Conservation (phyloP, 35 echinoderm and acorn worm species). For the Chiridota heheva region DNA sequence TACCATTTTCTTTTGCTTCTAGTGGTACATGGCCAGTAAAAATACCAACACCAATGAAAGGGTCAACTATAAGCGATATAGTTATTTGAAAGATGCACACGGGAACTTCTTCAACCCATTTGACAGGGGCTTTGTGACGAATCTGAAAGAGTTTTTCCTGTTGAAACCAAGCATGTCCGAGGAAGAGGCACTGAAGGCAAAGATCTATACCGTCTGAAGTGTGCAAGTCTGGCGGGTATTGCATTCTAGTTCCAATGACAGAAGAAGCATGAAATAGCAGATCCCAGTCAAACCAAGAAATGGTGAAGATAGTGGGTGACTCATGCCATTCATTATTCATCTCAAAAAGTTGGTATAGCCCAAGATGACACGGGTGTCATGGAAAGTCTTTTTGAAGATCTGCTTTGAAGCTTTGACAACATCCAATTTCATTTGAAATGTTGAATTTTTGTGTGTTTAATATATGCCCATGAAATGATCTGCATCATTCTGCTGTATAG, state of each 20-base stretch:
- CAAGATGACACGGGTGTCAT: background rate
- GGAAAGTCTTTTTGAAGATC: background rate
- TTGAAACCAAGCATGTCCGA: constrained; percentile 58
- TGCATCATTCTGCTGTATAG: too few species aligned
- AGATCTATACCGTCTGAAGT: constrained; percentile 73
- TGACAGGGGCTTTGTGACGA: constrained; percentile 64
- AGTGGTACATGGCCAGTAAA: constrained; percentile 87
- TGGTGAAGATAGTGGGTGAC: too few species aligned
- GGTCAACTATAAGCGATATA: constrained; percentile 83
- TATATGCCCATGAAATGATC: too few species aligned
- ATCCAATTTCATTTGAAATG: too few species aligned
- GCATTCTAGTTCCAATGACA: background rate
- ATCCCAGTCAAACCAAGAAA: background rate
- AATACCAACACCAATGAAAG: constrained; percentile 96
- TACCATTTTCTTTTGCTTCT: constrained; percentile 9
- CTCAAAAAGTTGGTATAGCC: background rate
- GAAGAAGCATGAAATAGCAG: background rate
- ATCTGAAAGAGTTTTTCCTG: constrained; percentile 86
- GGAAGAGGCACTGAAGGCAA: constrained; percentile 74
- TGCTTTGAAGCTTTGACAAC: background rate
- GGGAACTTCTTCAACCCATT: constrained; percentile 93
- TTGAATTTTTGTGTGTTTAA: too few species aligned
- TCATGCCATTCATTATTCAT: background rate
- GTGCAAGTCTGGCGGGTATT: background rate
- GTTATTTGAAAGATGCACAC: constrained; percentile 81